Evolutionary conservation across 2,797 vertebrate species (phyloP).

Genomic region (Siniperca obscura): DNA sequence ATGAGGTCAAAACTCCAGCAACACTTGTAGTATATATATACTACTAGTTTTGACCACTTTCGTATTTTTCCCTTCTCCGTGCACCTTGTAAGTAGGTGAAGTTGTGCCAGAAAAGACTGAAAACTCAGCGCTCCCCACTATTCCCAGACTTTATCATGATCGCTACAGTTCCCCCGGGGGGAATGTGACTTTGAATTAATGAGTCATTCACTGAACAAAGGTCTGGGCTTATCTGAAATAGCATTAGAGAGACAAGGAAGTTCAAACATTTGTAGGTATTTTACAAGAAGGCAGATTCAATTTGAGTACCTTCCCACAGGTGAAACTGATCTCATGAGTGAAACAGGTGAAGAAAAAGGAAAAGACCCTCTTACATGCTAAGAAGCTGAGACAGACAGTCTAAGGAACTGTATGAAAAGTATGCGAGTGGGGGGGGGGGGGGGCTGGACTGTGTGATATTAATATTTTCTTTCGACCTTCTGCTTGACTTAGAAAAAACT

Average conservation of each 20-base stretch:
- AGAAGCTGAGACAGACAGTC: background rate
- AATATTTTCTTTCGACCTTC: too few relatives aligned
- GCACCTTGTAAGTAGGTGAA: too few relatives aligned
- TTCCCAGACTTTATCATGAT: constrained; percentile 16
- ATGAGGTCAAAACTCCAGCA: too few relatives aligned
- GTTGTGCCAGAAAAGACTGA: background rate
- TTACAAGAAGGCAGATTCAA: background rate
- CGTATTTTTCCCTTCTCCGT: too few relatives aligned
- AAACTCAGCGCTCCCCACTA: background rate
- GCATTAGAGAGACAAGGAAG: background rate
- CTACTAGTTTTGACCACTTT: too few relatives aligned
- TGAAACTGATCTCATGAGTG: background rate
- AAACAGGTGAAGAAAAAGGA: background rate
- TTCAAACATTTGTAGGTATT: constrained; percentile 3
- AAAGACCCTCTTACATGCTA: too few relatives aligned
- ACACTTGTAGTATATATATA: too few relatives aligned
- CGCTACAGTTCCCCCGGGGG: constrained; percentile 14
- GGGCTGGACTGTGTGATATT: background rate
- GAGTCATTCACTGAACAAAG: constrained; percentile 42
- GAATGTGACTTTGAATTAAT: constrained; percentile 68
- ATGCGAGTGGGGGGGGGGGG: background rate
- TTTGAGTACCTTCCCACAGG: background rate
- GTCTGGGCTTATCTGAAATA: constrained; percentile 31
- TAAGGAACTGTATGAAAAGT: background rate
- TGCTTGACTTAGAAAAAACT: background rate